Conservation (phyloP, 2,797 vertebrate genomes). For the Phataginus tetradactyla region DNA sequence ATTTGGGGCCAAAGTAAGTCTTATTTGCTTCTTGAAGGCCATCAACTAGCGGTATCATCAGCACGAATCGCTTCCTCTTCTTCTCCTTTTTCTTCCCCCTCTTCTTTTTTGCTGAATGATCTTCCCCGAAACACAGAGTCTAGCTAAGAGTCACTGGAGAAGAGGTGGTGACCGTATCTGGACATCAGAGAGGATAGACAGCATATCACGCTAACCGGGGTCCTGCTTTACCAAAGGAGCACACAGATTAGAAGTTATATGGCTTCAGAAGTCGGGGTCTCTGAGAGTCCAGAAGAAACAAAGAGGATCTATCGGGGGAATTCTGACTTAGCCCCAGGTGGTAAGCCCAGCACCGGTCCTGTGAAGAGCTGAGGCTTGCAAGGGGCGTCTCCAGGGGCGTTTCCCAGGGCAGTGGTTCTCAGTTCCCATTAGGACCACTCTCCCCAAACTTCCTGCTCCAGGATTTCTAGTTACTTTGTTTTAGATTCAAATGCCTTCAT, state of each 20-base stretch:
- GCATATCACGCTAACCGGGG: fast-evolving
- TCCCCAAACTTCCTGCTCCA: background rate
- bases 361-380: background rate
- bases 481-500: background rate
- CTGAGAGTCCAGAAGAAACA: background rate
- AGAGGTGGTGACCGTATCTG: background rate
- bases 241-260: background rate
- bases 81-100: background rate
- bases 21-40: background rate
- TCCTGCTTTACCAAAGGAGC: background rate
- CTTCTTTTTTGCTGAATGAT: background rate
- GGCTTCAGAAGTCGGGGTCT: background rate
- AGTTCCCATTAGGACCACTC: too few species aligned
- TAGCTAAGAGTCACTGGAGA: background rate
- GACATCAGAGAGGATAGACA: background rate
- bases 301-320: background rate
- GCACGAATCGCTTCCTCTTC: background rate
- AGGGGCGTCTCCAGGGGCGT: background rate
- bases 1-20: background rate
- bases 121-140: background rate
- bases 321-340: background rate
- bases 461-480: background rate
- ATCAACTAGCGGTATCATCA: background rate
- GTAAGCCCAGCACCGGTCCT: background rate
- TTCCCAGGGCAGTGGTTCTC: background rate